Conservation (phyloP, 2,888 invertebrate species). For the Stramonita haemastoma region DNA sequence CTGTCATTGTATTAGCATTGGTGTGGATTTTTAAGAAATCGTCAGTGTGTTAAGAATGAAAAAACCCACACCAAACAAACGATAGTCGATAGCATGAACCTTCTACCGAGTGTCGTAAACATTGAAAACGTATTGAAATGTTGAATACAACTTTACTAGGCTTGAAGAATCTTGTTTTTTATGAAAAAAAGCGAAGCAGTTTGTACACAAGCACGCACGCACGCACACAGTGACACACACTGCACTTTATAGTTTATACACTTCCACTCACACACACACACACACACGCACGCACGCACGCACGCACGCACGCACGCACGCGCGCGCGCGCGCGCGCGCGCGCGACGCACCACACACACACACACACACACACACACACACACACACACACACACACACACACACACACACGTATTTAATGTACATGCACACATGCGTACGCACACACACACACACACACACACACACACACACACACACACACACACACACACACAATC, state of each 20-base stretch:
- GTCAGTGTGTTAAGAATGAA: too few relatives aligned
- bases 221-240: not conserved
- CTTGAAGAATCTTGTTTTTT: too few relatives aligned
- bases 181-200: too few relatives aligned
- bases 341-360: not conserved
- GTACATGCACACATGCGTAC: not conserved
- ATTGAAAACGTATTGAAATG: too few relatives aligned
- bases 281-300: slow-evolving; percentile 3
- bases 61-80: too few relatives aligned
- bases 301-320: slow-evolving; percentile 18
- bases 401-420: not conserved
- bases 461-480: slow-evolving; percentile 1
- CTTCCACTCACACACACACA: not conserved
- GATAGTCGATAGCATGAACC: too few relatives aligned
- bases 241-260: not conserved
- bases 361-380: slow-evolving; percentile 13
- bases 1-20: too few relatives aligned
- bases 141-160: too few relatives aligned
- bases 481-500: not conserved
- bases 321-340: not conserved
- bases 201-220: slow-evolving; percentile 22
- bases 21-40: too few relatives aligned
- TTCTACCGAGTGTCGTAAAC: too few relatives aligned
- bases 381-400: not conserved
- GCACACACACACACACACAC: not conserved